phyloP scores from a whole-genome alignment of 2,888 invertebrate genomes.

The Exocentrus adspersus region DNA sequence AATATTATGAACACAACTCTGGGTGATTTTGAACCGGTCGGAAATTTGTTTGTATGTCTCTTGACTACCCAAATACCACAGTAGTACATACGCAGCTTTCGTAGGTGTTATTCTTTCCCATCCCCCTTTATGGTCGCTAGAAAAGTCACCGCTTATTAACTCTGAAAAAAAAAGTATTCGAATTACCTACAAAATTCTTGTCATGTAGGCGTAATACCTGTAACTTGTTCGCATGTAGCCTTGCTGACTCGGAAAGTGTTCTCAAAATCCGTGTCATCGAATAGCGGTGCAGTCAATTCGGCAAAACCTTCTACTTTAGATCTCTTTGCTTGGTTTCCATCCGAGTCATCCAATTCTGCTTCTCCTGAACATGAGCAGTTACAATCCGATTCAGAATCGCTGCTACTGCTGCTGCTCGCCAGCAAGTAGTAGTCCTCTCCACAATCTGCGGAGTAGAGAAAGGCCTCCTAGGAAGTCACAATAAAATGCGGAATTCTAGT shows the following conservation, averaged over 20 bases:
- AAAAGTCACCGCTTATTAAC: slow-evolving; percentile 27
- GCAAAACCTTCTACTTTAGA: slow-evolving; percentile 28
- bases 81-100: slow-evolving; percentile 34
- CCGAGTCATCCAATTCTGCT: slow-evolving; percentile 3
- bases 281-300: slow-evolving; percentile 26
- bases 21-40: slow-evolving; percentile 35
- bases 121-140: slow-evolving; percentile 30
- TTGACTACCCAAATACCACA: slow-evolving; percentile 37
- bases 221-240: slow-evolving; percentile 33
- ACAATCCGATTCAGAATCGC: slow-evolving; percentile 28
- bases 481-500: no score
- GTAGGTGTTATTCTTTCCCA: slow-evolving; percentile 31
- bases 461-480: slow-evolving; percentile 30
- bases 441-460: slow-evolving; percentile 33
- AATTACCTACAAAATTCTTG: neutral
- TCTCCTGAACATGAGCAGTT: no score
- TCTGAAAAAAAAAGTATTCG: slow-evolving; percentile 22
- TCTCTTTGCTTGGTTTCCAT: slow-evolving; percentile 6
- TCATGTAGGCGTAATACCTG: slow-evolving; percentile 8
- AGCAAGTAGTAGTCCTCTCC: slow-evolving; percentile 33
- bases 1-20: slow-evolving; percentile 30
- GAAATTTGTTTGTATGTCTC: slow-evolving; percentile 36
- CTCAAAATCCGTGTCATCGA: slow-evolving; percentile 31
- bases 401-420: slow-evolving; percentile 36
- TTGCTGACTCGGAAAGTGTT: slow-evolving; percentile 32